Percentiles rank a stretch among this genome's conserved stretches.
Evolutionary conservation across 2,113 vertebrate genomes (phyloP).

Genomic region (Alectura lathami): DNA sequence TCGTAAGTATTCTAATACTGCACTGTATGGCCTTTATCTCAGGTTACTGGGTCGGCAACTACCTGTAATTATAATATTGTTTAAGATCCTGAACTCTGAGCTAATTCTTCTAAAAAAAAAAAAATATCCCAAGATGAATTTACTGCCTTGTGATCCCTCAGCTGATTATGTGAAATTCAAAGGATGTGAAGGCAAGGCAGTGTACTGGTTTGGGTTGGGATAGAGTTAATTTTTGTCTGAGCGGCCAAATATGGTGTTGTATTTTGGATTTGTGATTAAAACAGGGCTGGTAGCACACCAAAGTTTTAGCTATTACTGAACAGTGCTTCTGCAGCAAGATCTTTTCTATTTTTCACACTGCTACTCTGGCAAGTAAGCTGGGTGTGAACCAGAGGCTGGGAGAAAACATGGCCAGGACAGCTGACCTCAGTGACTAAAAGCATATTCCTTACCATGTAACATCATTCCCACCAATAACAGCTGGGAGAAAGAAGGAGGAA

Average conservation of each 20-base stretch:
- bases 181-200: not conserved
- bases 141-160: not conserved
- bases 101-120: not conserved
- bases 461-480: not conserved
- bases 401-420: not conserved
- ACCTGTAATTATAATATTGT: not conserved
- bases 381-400: not conserved
- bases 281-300: not conserved
- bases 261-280: not conserved
- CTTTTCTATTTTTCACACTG: not conserved
- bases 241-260: fast-evolving
- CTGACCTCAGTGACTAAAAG: not conserved
- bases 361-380: not conserved
- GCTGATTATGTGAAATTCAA: not conserved
- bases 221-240: not conserved
- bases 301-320: not conserved
- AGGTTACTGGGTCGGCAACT: not conserved
- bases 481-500: not conserved
- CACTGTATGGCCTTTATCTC: not conserved
- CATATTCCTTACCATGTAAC: fast-evolving
- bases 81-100: not conserved
- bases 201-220: not conserved
- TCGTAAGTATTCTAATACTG: not conserved
- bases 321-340: not conserved
- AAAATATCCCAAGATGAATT: not conserved